Conservation (phyloP, 1,140 invertebrate species). For the Thaumetopoea pityocampa region DNA sequence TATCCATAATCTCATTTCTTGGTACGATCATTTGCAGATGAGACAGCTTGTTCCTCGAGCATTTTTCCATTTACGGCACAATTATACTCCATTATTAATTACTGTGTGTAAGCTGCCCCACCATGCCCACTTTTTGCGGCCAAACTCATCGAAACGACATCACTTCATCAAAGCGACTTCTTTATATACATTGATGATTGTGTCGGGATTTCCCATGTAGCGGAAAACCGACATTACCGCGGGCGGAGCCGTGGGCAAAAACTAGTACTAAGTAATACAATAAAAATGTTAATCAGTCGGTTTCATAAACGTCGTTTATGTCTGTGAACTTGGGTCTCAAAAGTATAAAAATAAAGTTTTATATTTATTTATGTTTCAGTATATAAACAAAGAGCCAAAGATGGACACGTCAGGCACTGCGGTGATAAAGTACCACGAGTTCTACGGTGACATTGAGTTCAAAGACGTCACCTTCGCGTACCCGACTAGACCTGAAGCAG, state of each 20-base stretch:
- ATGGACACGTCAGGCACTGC: slow-evolving; percentile 85
- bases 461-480: slow-evolving; percentile 91
- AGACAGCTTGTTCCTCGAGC: not conserved
- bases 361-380: slow-evolving; percentile 77
- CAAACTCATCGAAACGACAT: too few species aligned
- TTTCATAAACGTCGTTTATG: too few species aligned
- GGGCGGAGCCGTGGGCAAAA: too few species aligned
- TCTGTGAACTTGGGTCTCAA: not conserved
- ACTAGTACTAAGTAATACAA: too few species aligned
- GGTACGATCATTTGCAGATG: not conserved
- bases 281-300: too few species aligned
- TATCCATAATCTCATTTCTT: not conserved
- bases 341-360: slow-evolving; percentile 1
- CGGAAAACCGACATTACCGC: too few species aligned
- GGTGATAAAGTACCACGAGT: slow-evolving; percentile 82
- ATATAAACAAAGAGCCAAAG: slow-evolving; percentile 84
- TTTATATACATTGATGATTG: too few species aligned
- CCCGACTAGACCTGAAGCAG: slow-evolving; percentile 89
- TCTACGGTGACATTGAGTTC: slow-evolving; percentile 91
- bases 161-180: too few species aligned
- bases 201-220: too few species aligned
- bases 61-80: slow-evolving; percentile 1
- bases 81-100: too few species aligned
- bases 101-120: too few species aligned
- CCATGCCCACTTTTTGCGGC: too few species aligned